A percentile compares a stretch with the other conserved stretches of the same genome.
Evolutionary conservation across 2,888 invertebrate genomes (phyloP).

Genomic region (Coenonympha glycerion): DNA sequence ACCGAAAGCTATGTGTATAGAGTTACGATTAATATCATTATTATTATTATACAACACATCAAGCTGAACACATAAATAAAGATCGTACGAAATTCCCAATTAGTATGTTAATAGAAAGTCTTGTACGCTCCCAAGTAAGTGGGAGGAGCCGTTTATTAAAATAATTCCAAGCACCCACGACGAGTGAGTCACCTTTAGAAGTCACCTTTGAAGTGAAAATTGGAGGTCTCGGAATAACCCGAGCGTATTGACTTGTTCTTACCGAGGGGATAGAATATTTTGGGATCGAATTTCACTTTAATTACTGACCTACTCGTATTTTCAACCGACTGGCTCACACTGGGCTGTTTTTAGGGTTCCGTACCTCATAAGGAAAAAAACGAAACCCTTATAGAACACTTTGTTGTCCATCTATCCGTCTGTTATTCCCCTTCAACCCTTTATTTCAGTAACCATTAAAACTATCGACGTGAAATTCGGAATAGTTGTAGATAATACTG

Average conservation of each 20-base stretch:
- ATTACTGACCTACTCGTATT: too few relatives aligned
- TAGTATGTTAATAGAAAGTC: constrained; percentile 10
- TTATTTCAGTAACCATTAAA: too few relatives aligned
- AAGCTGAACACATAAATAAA: neutral
- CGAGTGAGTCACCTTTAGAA: constrained; percentile 8
- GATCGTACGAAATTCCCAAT: constrained; percentile 15
- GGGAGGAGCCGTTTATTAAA: constrained; percentile 21
- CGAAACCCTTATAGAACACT: too few relatives aligned
- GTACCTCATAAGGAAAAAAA: too few relatives aligned
- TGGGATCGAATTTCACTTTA: neutral
- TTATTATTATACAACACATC: neutral
- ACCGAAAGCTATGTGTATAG: too few relatives aligned
- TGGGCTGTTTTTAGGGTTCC: too few relatives aligned
- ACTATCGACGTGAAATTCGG: too few relatives aligned
- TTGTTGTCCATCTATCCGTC: too few relatives aligned
- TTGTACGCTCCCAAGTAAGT: constrained; percentile 2
- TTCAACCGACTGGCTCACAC: too few relatives aligned
- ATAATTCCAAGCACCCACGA: constrained; percentile 17
- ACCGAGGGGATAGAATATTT: neutral
- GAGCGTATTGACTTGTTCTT: constrained; percentile 19
- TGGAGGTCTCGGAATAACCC: constrained; percentile 36
- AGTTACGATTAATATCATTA: too few relatives aligned
- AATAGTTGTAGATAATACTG: too few relatives aligned
- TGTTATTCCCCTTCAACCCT: too few relatives aligned
- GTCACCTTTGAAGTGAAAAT: constrained; percentile 50